These are phyloP conservation scores for Cheiracanthium punctorium DNA, from an alignment of 2,888 invertebrate species.

Conservation along the genomic window DNA sequence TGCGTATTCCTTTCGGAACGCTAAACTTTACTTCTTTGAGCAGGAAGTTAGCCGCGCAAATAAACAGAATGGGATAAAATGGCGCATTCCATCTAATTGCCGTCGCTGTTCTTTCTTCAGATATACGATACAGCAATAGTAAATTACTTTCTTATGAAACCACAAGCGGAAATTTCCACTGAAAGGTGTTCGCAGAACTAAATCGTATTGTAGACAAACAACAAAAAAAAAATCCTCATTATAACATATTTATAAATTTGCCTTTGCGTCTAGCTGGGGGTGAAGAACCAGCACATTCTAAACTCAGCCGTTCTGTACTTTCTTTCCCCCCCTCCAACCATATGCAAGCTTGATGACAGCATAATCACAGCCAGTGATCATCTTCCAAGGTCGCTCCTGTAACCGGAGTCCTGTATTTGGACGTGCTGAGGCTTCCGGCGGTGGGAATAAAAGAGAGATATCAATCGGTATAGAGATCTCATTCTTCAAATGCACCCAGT, in stretches of 20 bases:
- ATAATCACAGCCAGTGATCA: neutral
- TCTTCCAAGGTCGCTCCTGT: neutral
- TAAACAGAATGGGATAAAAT: too few relatives aligned
- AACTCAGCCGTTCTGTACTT: neutral
- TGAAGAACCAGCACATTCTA: neutral
- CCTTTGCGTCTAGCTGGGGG: neutral
- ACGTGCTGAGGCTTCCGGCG: neutral
- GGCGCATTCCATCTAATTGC: too few relatives aligned
- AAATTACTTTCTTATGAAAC: neutral
- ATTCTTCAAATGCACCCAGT: neutral
- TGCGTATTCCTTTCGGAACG: too few relatives aligned
- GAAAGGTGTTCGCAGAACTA: neutral
- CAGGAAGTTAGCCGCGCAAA: too few relatives aligned
- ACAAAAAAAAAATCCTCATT: too few relatives aligned
- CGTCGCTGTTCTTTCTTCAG: too few relatives aligned
- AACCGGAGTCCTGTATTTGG: neutral
- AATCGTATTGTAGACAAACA: too few relatives aligned
- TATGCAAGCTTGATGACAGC: neutral
- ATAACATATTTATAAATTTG: neutral
- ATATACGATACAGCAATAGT: too few relatives aligned
- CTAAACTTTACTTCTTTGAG: too few relatives aligned
- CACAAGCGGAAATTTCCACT: neutral
- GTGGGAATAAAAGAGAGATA: constrained; percentile 16
- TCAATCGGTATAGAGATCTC: constrained; percentile 10
- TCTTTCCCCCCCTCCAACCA: neutral